phyloP scores from a whole-genome alignment of 64 coral and sea anemone genomes.

The Montipora cactus region DNA sequence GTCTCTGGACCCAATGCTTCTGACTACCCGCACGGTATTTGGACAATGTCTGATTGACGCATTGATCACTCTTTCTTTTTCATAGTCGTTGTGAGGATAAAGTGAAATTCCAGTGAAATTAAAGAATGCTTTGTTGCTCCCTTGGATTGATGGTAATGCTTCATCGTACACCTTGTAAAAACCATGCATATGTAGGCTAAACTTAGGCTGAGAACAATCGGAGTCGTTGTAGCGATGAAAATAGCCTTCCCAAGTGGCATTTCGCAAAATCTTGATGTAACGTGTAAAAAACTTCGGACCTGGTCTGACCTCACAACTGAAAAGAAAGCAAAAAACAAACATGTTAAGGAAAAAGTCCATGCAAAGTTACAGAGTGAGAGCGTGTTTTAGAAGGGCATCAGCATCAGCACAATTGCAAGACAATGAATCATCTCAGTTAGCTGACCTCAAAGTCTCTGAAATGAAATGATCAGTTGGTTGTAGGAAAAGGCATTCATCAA shows the following conservation, averaged over 20 bases:
- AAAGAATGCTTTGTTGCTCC: slow-evolving; percentile 58
- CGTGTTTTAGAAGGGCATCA: not conserved
- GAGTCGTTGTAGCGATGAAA: slow-evolving; percentile 79
- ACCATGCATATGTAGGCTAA: slow-evolving; percentile 70
- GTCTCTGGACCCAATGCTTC: slow-evolving; percentile 4
- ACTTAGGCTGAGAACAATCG: slow-evolving; percentile 72
- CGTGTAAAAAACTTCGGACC: slow-evolving; percentile 90
- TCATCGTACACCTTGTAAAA: slow-evolving; percentile 44
- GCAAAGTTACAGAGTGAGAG: not conserved
- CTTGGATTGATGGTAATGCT: slow-evolving; percentile 7
- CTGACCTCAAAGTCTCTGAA: no score
- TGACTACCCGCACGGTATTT: slow-evolving; percentile 47
- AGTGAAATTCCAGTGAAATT: slow-evolving; percentile 63
- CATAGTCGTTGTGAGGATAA: slow-evolving; percentile 59
- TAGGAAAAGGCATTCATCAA: no score
- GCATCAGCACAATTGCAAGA: no score
- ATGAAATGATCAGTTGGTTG: no score
- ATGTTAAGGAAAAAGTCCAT: not conserved
- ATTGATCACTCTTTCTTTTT: slow-evolving; percentile 30
- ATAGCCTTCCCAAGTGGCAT: slow-evolving; percentile 75
- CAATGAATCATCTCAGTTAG: no score
- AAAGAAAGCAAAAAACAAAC: not conserved
- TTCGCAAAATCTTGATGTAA: slow-evolving; percentile 71
- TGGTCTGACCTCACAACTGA: slow-evolving; percentile 88
- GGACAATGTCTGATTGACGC: slow-evolving; percentile 63